phyloP scores from a whole-genome alignment of 2,888 invertebrate genomes.

The Agelastica alni region DNA sequence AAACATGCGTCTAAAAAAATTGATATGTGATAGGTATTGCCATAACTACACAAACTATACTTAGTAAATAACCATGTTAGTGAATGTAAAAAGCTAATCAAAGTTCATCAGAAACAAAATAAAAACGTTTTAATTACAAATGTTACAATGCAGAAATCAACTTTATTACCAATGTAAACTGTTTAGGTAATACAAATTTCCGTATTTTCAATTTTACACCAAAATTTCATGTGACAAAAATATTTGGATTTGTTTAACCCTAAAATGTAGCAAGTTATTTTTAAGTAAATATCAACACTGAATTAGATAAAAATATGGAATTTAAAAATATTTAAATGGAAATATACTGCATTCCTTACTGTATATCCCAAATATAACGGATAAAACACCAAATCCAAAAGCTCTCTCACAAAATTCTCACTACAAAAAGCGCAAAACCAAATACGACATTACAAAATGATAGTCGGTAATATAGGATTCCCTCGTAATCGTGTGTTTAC shows the following conservation, averaged over 20 bases:
- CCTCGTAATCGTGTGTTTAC: neutral
- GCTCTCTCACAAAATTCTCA: constrained; percentile 52
- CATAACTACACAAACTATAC: too few species aligned
- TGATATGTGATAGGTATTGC: too few species aligned
- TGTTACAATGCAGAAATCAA: neutral
- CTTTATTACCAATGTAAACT: too few species aligned
- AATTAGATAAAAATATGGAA: constrained; percentile 7
- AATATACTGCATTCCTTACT: constrained; percentile 25
- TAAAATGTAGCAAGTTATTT: constrained; percentile 29
- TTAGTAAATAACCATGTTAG: constrained; percentile 5
- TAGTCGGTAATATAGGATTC: constrained; percentile 29
- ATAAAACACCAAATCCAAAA: constrained; percentile 65
- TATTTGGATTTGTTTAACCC: constrained; percentile 41
- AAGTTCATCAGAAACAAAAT: neutral
- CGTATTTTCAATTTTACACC: constrained; percentile 14
- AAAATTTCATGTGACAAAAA: constrained; percentile 25
- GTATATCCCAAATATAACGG: constrained; percentile 46
- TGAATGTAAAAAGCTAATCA: constrained; percentile 3
- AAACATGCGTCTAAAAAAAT: neutral
- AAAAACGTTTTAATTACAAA: neutral
- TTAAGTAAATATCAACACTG: constrained; percentile 6
- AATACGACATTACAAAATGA: constrained; percentile 41
- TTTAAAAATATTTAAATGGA: too few species aligned
- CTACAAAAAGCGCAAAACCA: constrained; percentile 56
- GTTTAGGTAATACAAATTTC: too few species aligned